Evolutionary conservation across 2,797 vertebrate genomes (phyloP).

Genomic region (Alauda arvensis): DNA sequence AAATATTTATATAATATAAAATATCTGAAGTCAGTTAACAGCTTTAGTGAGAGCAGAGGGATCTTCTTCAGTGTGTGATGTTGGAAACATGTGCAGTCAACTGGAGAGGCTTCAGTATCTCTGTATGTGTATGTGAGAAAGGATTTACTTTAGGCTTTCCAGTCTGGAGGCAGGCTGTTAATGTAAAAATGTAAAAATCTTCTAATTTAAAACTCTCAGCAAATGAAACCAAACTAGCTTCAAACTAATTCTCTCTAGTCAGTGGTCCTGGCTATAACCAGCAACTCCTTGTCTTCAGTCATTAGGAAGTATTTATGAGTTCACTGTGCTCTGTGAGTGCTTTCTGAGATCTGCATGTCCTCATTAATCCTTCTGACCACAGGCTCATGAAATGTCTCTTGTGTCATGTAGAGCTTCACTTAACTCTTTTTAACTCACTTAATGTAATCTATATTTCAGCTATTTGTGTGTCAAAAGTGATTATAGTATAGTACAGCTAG

Average conservation of each 20-base stretch:
- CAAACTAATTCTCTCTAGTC: neutral
- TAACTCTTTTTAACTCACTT: constrained; percentile 4
- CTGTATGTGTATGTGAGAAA: neutral
- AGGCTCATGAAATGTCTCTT: neutral
- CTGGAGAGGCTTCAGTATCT: neutral
- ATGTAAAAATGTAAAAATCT: neutral
- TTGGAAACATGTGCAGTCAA: neutral
- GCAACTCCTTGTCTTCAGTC: constrained; percentile 19
- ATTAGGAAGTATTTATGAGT: constrained; percentile 40
- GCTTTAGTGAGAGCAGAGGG: neutral
- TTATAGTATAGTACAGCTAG: neutral
- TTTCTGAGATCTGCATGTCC: constrained; percentile 30
- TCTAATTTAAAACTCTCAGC: neutral
- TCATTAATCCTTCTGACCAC: constrained; percentile 42
- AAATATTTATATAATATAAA: neutral
- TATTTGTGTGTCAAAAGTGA: neutral
- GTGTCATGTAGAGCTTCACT: constrained; percentile 18
- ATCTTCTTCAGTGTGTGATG: neutral
- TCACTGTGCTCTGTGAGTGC: constrained; percentile 27
- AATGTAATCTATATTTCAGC: neutral
- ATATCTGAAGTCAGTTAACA: neutral
- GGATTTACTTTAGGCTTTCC: neutral
- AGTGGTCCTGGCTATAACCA: neutral
- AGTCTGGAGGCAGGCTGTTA: neutral
- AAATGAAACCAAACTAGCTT: constrained; percentile 4